A percentile compares a stretch with the other conserved stretches of the same genome.
Evolutionary conservation across 2,113 vertebrate species (phyloP).

Genomic region (Ginglymostoma cirratum): DNA sequence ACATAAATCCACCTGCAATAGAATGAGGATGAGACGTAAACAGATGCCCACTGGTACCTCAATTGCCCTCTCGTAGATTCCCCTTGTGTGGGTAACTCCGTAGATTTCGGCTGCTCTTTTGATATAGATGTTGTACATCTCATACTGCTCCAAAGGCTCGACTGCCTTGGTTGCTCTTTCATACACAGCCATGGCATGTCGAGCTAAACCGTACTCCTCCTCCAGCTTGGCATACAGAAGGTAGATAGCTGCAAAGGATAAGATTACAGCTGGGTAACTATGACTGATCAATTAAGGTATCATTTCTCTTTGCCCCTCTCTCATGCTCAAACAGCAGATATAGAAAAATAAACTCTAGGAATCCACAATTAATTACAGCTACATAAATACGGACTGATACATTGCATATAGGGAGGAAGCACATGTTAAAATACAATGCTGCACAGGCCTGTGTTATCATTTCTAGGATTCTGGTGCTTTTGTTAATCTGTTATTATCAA

Average conservation of each 20-base stretch:
- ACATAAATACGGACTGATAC: background rate
- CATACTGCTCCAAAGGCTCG: slow-evolving; percentile 68
- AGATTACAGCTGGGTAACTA: background rate
- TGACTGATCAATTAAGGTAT: slow-evolving; percentile 20
- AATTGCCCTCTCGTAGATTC: slow-evolving; percentile 85
- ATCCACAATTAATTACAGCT: background rate
- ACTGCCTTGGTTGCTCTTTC: slow-evolving; percentile 80
- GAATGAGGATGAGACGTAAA: background rate
- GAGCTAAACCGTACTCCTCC: slow-evolving; percentile 79
- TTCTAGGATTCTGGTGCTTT: background rate
- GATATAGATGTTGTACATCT: slow-evolving; percentile 94
- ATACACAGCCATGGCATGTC: slow-evolving; percentile 87
- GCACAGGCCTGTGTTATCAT: background rate
- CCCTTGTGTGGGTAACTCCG: slow-evolving; percentile 81
- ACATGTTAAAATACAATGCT: background rate
- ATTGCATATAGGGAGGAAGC: background rate
- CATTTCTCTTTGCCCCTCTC: background rate
- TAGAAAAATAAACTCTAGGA: background rate
- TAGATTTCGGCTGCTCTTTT: slow-evolving; percentile 86
- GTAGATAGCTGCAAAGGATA: slow-evolving; percentile 64
- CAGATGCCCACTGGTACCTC: slow-evolving; percentile 56
- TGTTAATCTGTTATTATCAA: background rate
- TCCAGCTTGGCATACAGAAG: slow-evolving; percentile 82
- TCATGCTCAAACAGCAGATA: background rate
- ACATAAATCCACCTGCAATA: background rate